Evolutionary conservation across 1,140 invertebrate genomes (phyloP).

Genomic region (Hyles euphorbiae): DNA sequence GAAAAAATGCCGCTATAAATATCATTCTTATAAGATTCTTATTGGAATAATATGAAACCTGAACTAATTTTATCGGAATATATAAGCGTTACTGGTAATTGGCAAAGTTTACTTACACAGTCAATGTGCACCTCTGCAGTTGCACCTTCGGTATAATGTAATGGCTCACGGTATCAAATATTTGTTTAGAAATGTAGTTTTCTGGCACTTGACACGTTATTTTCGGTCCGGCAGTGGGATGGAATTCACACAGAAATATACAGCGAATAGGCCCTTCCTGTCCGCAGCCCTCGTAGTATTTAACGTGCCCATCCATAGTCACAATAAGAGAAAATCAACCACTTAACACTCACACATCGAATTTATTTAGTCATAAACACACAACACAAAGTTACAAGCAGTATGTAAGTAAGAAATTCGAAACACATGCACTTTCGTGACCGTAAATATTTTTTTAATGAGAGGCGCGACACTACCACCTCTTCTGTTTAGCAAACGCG

Average conservation of each 20-base stretch:
- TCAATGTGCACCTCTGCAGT: constrained; percentile 90
- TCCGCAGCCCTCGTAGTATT: constrained; percentile 75
- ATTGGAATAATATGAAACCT: no score
- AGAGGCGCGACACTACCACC: not conserved
- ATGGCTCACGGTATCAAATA: constrained; percentile 92
- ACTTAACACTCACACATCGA: constrained; percentile 19
- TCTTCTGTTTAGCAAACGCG: no score
- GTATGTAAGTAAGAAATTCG: constrained; percentile 3
- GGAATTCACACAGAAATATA: constrained; percentile 91
- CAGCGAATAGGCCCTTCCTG: constrained; percentile 84
- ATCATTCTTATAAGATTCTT: no score
- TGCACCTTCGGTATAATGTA: constrained; percentile 96
- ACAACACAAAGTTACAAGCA: constrained; percentile 7
- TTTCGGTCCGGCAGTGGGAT: constrained; percentile 87
- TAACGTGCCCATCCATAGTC: constrained; percentile 63
- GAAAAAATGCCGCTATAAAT: no score
- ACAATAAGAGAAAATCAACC: constrained; percentile 22
- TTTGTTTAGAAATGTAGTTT: constrained; percentile 91
- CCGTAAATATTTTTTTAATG: constrained; percentile 24
- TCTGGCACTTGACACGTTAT: constrained; percentile 90
- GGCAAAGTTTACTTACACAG: constrained; percentile 81
- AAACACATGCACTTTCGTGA: constrained; percentile 16
- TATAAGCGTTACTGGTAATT: not conserved
- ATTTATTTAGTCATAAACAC: constrained; percentile 1
- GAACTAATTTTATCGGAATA: no score